Base-by-base conservation (phyloP, 2,113 vertebrate species). In the Saccopteryx leptura region DNA sequence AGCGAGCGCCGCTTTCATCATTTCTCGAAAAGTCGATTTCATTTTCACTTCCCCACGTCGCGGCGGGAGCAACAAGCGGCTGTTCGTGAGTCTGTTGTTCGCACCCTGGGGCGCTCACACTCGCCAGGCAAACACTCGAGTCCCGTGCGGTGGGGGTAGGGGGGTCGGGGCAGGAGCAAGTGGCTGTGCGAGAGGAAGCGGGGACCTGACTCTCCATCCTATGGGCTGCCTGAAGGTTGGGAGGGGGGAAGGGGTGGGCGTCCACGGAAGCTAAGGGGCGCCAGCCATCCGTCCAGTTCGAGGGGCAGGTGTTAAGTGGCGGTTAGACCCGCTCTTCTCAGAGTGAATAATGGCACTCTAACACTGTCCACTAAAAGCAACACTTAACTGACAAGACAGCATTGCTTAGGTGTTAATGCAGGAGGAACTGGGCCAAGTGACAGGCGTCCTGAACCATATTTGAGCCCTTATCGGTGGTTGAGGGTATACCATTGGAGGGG, bases 31-130 rank as follows among this genome's bases (percentile, higher is more conserved):
- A 98, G 96, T 98, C 97, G 95, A 99, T 99, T 99, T 99, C 99
- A 98, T 99, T 99, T 99, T 99, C 99, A 98, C 99, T 99, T 99
- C 99, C 99, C 98, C 96, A 79, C 39, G 84, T 82, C 95, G 69
- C 91, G 93, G 95, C 92, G 5, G 95, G 89, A 86, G 96, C 97
- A 94, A 92, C 97, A 89, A 96, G 96, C 97, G 82, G 94, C 93
- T 5, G 96, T 80, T 28, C 82, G 69, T 50, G 81, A 89, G 96
- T 75, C 60, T 23, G 96, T 9, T 0, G 82, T 60, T 28, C 21
- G 86, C 89, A 2, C 89, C 0, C 65, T 68, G 48, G 88, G 80
- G 83, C 78, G 48, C 88, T 17, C 63, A 0, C 74, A 0, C 61
- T 7, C 61, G 2, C 50, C 11, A n/a, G 19, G 10, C 21, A 9